Percentiles rank a stretch among this genome's conserved stretches.
These are phyloP conservation scores for Octodonta nipae DNA, from an alignment of 2,888 invertebrate species.

Conservation along the genomic window DNA sequence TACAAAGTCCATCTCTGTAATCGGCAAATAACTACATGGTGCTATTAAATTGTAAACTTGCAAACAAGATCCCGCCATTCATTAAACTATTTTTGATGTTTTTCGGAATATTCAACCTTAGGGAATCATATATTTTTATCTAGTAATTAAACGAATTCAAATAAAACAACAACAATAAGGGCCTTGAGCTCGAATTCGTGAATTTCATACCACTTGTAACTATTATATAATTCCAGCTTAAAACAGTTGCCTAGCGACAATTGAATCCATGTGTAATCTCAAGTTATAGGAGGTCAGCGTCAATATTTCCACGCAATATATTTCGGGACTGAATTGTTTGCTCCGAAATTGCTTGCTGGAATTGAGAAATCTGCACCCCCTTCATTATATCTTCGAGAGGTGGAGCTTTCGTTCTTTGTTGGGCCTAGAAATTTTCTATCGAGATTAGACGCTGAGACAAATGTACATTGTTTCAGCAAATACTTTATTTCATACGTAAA, in stretches of 20 bases:
- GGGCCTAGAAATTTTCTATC: conserved; percentile 2
- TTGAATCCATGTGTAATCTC: background rate
- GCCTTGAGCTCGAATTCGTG: too few relatives aligned
- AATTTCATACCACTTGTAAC: too few relatives aligned
- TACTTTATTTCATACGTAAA: background rate
- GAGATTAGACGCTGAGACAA: background rate
- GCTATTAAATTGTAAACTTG: too few relatives aligned
- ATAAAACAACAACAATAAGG: too few relatives aligned
- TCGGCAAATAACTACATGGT: too few relatives aligned
- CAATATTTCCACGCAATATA: conserved; percentile 35
- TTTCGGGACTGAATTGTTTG: conserved; percentile 30
- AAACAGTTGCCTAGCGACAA: conserved; percentile 6
- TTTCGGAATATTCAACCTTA: too few relatives aligned
- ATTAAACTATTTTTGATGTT: too few relatives aligned
- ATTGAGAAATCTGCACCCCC: background rate
- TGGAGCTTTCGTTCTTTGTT: background rate
- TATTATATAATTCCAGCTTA: conserved; percentile 7
- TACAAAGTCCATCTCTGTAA: too few relatives aligned
- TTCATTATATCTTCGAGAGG: conserved; percentile 1
- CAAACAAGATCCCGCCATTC: too few relatives aligned
- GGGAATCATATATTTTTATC: too few relatives aligned
- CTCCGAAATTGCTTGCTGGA: conserved; percentile 26
- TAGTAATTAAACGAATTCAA: too few relatives aligned
- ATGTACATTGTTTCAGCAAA: background rate
- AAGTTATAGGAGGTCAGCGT: conserved; percentile 34